Conservation (phyloP, 1,140 invertebrate species). For the Contarinia nasturtii region DNA sequence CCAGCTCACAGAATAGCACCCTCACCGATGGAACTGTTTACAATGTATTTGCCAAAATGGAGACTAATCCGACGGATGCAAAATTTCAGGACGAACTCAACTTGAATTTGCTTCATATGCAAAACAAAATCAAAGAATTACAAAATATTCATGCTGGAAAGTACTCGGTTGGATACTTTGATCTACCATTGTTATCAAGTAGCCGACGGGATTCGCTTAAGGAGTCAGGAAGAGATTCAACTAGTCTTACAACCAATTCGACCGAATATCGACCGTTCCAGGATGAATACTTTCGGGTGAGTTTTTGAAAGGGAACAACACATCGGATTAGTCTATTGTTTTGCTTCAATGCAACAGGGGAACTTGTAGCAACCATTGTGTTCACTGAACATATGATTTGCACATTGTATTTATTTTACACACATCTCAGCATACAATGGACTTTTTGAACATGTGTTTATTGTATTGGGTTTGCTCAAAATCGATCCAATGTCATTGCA, state of each 20-base stretch:
- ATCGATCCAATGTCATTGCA: background rate
- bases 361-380: too few species aligned
- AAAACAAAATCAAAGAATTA: conserved; percentile 21
- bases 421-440: conserved; percentile 3
- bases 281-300: conserved; percentile 18
- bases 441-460: background rate
- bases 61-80: background rate
- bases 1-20: background rate
- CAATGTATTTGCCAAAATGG: background rate
- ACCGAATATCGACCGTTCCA: conserved; percentile 29
- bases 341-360: too few species aligned
- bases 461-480: background rate
- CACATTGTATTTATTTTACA: too few species aligned
- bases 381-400: too few species aligned
- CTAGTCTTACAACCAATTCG: conserved; percentile 20
- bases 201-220: conserved; percentile 10
- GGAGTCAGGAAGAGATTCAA: conserved; percentile 20
- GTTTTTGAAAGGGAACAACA: too few species aligned
- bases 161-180: conserved; percentile 4
- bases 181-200: conserved; percentile 25
- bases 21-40: background rate
- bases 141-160: conserved; percentile 24
- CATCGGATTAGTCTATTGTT: too few species aligned
- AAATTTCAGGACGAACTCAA: conserved; percentile 12
- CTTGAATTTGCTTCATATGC: conserved; percentile 16